Base-by-base conservation (phyloP, 2,797 vertebrate species). In the Steatocranus sp. region DNA sequence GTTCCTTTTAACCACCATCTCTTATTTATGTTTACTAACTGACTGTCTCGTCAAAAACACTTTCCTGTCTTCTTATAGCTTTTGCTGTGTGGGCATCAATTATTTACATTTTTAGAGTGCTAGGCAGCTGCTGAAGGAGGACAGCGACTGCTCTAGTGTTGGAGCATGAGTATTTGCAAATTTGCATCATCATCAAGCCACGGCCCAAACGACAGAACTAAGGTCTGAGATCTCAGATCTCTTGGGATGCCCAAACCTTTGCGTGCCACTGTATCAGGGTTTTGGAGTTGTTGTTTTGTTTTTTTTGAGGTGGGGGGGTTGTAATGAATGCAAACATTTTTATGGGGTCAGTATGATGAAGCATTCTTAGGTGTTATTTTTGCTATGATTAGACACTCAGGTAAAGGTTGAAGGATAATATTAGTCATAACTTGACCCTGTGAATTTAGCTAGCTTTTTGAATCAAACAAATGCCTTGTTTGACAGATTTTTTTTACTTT, bases 381-480 rank as follows among this genome's bases (percentile, higher is more conserved):
- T 83, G 34, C 78, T 86, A 85, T 75, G 41, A 61, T 91, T 88
- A 89, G 85, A 88, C 92, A 93, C 93, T 95, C 94, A 95, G 94
- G 94, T 92, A 92, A 90, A 82, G 68, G 38, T 73, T 82, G 86
- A 83, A 87, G 87, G 80, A 91, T 88, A 68, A 84, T 86, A 70
- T 83, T 76, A 58, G 75, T 91, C 41, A 80, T 85, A 66, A 83
- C 49, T 89, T 89, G 76, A 89, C 78, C 76, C 81, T 88, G 78
- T 89, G 83, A 78, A 83, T 83, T 82, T 86, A 75, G 53, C 82
- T 92, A 91, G 83, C 87, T 85, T 83, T 91, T 85, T 83, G 32
- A 87, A 88, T 89, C 11, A 34, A 90, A 92, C 91, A 94, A 94
- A 94, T 91, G 91, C 93, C 91, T 92, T 93, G 86, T 94, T 91